Base-by-base conservation (phyloP, 2,113 vertebrate species). In the Anas platyrhynchos region DNA sequence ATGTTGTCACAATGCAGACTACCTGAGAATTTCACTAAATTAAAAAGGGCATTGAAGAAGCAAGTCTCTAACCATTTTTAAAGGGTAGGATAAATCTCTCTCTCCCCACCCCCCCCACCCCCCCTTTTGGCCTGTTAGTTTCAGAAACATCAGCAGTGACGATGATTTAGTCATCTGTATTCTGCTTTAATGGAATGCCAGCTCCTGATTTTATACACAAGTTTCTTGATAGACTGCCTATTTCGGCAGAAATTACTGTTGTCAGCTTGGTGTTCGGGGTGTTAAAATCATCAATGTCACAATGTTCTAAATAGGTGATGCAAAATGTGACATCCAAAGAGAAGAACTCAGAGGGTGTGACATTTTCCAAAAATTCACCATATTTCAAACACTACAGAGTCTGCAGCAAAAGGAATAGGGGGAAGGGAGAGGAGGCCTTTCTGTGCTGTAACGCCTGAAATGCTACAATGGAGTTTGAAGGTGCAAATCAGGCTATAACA, bases 401-500 rank as follows among this genome's bases (percentile, higher is more conserved):
- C 84, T 86, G 59, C 34, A 63, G 25, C 56, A 63, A 81, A 90
- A 61, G 14, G 36, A 80, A 38, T 58, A 54, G 43, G 44, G n/a
- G 8, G 9, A 16, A 16, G 25, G 7, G 55, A 62, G 68, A 66
- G 75, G 65, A 83, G 75, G 86, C 20, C 38, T 95, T 94, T 74
- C 54, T 27, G 16, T 55, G 59, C 76, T 71, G 13, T 62, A 86
- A 38, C 11, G 15, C 48, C 54, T 71, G 44, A 75, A 83, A 88
- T 27, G 50, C 78, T 87, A 44, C 59, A 72, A 89, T 87, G 61
- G 69, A 85, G 55, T 89, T 63, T 86, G 59, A 94, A 96, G 79
- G 86, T 96, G 89, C 89, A 96, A 94, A 95, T 81, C 44, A 83
- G 67, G 41, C 92, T 79, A 71, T 91, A 93, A 68, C 77, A 94